Evolutionary conservation across 2,888 invertebrate genomes (phyloP).

Genomic region (Ormyrus nitidulus): DNA sequence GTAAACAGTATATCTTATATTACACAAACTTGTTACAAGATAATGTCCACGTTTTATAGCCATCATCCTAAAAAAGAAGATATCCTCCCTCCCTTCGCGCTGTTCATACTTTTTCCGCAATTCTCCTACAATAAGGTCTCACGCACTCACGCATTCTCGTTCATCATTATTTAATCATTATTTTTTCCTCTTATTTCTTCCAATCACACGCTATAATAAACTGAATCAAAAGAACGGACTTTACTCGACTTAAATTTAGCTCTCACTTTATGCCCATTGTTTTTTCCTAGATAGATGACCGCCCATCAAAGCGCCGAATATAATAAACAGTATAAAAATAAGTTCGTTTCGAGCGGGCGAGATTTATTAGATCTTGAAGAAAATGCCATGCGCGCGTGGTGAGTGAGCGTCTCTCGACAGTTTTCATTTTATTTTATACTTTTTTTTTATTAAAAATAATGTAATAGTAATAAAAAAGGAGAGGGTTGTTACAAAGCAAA

Average conservation of each 20-base stretch:
- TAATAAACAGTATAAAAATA: conserved; percentile 46
- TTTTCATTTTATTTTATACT: conserved; percentile 10
- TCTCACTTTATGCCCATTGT: conserved; percentile 43
- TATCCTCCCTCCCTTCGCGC: conserved; percentile 51
- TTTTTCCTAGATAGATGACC: background rate
- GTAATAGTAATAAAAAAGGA: conserved; percentile 31
- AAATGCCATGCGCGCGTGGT: conserved; percentile 10
- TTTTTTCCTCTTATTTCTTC: conserved; percentile 15
- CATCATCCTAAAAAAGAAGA: conserved; percentile 47
- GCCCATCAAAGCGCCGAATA: conserved; percentile 25
- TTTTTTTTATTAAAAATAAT: conserved; percentile 34
- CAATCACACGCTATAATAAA: conserved; percentile 41
- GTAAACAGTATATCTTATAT: conserved; percentile 71
- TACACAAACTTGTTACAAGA: conserved; percentile 63
- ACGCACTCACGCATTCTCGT: conserved; percentile 39
- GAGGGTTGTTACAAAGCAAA: conserved; percentile 32
- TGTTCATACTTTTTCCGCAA: conserved; percentile 46
- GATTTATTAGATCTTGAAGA: background rate
- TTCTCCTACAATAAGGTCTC: conserved; percentile 40
- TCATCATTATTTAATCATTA: conserved; percentile 26
- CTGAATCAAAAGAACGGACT: conserved; percentile 43
- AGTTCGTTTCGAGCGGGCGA: conserved; percentile 30
- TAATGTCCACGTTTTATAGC: conserved; percentile 45
- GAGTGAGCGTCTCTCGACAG: conserved; percentile 34
- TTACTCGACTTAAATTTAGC: conserved; percentile 42